phyloP scores from a whole-genome alignment of 2,888 invertebrate genomes.

The Lysandra coridon region DNA sequence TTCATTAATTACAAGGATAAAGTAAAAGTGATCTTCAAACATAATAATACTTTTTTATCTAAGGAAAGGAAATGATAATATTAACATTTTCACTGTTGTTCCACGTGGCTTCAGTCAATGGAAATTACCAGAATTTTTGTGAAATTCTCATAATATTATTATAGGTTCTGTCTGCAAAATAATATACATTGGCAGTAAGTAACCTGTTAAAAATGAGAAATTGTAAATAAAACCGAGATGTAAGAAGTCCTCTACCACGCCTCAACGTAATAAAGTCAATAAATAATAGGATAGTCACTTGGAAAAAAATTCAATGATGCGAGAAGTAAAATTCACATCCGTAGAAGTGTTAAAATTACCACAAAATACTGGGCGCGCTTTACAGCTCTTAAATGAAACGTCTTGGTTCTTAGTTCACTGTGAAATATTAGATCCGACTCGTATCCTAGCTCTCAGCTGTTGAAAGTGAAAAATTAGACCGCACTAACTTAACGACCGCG shows the following conservation, averaged over 20 bases:
- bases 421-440: not conserved
- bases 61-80: not conserved
- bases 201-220: no score
- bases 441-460: not conserved
- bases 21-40: not conserved
- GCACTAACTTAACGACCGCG: not conserved
- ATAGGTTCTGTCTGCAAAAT: no score
- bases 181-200: no score
- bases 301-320: not conserved
- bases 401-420: not conserved
- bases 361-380: not conserved
- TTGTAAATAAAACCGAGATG: not conserved
- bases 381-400: not conserved
- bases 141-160: no score
- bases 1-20: not conserved
- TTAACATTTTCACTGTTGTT: no score
- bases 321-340: not conserved
- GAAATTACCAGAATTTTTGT: no score
- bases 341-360: not conserved
- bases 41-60: not conserved
- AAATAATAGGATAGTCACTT: no score
- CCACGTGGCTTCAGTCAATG: no score
- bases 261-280: no score
- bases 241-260: no score
- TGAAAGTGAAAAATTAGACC: not conserved